Evolutionary conservation across 2,888 invertebrate genomes (phyloP), one percentile per base, ranked within the genome.

Genomic region (Eupithecia pulchellata): DNA sequence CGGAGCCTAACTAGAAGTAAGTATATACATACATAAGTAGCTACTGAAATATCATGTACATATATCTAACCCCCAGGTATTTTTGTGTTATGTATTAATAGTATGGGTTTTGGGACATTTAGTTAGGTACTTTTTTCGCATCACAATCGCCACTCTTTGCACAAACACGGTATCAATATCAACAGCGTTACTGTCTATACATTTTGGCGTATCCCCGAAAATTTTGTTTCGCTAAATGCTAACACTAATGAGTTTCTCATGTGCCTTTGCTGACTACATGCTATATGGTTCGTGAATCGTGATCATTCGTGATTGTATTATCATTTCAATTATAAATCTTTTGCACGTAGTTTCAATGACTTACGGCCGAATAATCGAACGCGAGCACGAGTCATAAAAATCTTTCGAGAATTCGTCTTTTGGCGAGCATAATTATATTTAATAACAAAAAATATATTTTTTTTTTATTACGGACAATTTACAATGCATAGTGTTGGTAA

Each of bases 151-250:
- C 55, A 27, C 14, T 55, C 27, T 47, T 25, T 52, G 52, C 14
- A 20, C 42, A 47, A 47, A 9, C n/a, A 47, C 42, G n/a, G n/a
- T 47, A 11, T 25, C 52, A 4, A 25, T 25, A 25, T 52, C 52
- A 52, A 25, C 3, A 25, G 52, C 52, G 11, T 52, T 25, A 4
- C 4, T 17, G 17, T 57, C 11, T 57, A 29, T 27, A 27, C 5
- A 17, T 17, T 17, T 57, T 8, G 9, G n/a, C n/a, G n/a, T 47
- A 47, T 47, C 3, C 29, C 29, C 57, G 14, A 27, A 5, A 14
- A 57, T 57, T 57, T 57, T 29, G 29, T 29, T 57, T 57, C 3
- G 57, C 29, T 57, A 29, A 1, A 55, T 57, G 57, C 55, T 55
- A 55, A 55, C 29, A 27, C 57, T 17, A 57, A 57, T 57, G 20